A percentile compares a stretch with the other conserved stretches of the same genome.
These are phyloP conservation scores for Sardinella longiceps DNA, from an alignment of 2,797 vertebrate species.

Conservation along the genomic window DNA sequence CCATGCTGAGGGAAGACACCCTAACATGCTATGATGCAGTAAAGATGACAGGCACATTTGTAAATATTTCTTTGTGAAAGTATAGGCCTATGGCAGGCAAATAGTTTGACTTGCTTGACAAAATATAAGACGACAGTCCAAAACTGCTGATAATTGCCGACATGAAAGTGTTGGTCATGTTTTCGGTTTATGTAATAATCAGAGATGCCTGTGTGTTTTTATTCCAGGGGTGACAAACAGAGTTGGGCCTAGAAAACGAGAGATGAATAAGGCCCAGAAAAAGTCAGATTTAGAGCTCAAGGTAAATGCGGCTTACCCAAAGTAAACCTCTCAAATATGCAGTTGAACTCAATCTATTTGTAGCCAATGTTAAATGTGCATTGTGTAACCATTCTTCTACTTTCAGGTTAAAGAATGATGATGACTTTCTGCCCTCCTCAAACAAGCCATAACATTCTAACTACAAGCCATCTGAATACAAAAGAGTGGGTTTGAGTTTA, in stretches of 20 bases:
- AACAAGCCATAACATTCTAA: background rate
- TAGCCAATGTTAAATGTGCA: background rate
- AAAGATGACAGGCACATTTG: background rate
- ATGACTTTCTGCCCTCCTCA: background rate
- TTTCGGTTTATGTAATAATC: background rate
- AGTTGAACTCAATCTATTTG: background rate
- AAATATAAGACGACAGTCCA: background rate
- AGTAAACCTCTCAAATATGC: background rate
- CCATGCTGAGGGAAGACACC: background rate
- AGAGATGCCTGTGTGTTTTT: background rate
- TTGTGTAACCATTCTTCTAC: background rate
- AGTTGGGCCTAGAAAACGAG: conserved; percentile 56
- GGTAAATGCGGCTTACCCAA: conserved; percentile 44
- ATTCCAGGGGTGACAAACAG: conserved; percentile 33
- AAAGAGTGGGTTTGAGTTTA: background rate
- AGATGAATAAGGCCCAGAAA: conserved; percentile 44
- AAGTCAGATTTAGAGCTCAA: conserved; percentile 60
- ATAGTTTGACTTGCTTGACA: background rate
- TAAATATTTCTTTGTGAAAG: background rate
- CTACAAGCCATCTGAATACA: background rate
- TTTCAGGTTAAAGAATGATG: conserved; percentile 11
- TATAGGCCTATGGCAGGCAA: background rate
- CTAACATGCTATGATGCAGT: background rate
- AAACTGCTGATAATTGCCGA: too few relatives aligned
- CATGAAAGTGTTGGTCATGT: background rate